A percentile compares a stretch with the other conserved stretches of the same genome.
phyloP scores from a whole-genome alignment of 2,113 vertebrate genomes.

The Uria aalge region DNA sequence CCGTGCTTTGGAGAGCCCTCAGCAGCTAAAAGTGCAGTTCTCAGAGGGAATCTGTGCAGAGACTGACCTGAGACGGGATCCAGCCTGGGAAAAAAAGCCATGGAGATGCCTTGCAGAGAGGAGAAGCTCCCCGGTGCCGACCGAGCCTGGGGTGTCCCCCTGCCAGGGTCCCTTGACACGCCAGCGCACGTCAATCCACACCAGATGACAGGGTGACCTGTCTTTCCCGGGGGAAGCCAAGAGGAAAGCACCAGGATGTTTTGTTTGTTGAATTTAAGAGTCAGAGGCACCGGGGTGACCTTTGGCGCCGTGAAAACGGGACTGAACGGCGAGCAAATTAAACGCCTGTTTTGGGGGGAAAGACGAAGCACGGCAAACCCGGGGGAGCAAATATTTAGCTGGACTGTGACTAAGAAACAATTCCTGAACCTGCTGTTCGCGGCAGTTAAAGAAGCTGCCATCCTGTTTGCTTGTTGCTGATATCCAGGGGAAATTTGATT shows the following conservation, averaged over 20 bases:
- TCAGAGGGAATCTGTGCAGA: background rate
- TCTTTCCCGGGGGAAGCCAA: background rate
- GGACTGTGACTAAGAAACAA: background rate
- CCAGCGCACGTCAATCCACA: background rate
- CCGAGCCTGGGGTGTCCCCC: background rate
- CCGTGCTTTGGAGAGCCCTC: background rate
- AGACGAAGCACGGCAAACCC: background rate
- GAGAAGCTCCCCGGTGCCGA: background rate
- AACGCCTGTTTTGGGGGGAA: background rate
- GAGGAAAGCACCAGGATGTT: background rate
- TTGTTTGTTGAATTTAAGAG: background rate
- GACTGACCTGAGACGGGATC: background rate
- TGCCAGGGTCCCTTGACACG: background rate
- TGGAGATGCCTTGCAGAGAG: background rate
- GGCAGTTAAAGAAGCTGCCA: background rate
- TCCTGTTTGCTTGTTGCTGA: background rate
- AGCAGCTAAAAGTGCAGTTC: background rate
- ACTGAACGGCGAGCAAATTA: background rate
- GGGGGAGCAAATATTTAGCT: background rate
- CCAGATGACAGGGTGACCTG: background rate
- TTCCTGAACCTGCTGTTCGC: rapidly evolving
- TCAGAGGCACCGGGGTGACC: background rate
- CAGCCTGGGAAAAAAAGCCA: background rate
- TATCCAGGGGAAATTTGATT: background rate
- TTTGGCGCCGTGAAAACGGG: rapidly evolving